Evolutionary conservation across 2,888 invertebrate genomes (phyloP), one percentile per base, ranked within the genome.

Genomic region (Lithophane leautieri): DNA sequence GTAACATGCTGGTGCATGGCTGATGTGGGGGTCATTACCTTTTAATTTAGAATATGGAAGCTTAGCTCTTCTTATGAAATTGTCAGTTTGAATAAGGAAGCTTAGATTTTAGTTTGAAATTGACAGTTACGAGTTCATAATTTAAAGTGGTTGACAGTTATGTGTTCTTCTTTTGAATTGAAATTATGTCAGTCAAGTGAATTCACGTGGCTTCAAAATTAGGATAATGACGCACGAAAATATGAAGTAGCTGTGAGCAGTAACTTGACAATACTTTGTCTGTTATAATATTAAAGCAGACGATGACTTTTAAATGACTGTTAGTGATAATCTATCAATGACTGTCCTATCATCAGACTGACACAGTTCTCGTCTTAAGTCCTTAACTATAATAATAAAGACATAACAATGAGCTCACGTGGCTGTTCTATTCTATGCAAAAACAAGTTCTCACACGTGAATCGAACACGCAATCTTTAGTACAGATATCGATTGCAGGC

Each of bases 71-170:
- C 16, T 58, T 58, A n/a, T 25, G 56, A 56, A 19, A 42, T 63
- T 25, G n/a, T 16, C 42, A 63, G 42, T 42, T 63, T 19, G 19
- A 1, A 12, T 63, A 40, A 50, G 19, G 28, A 69, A 42, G 12
- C 50, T 61, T 22, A 28, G 47, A 12, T 28, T 8, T 47, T 22
- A 22, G 4, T 83, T 68, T 58, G n/a, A 60, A 56, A 25, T 34
- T n/a, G 42, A 65, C 58, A 62, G 79, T 60, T 83, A 68, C 22
- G 25, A 56, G 58, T 70, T 83, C 44, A 40, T 12, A 73, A 61
- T 79, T 72, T 65, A 44, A 79, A 84, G 9, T 52, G 54, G 42
- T 11, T 72, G 79, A 50, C 62, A 67, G 79, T 63, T 67, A 47
- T 28, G 25, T 54, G 11, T 34, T 75, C 47, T 75, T 61, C 44